phyloP scores from a whole-genome alignment of 2,888 invertebrate genomes.

The Cyrtodaria siliqua region DNA sequence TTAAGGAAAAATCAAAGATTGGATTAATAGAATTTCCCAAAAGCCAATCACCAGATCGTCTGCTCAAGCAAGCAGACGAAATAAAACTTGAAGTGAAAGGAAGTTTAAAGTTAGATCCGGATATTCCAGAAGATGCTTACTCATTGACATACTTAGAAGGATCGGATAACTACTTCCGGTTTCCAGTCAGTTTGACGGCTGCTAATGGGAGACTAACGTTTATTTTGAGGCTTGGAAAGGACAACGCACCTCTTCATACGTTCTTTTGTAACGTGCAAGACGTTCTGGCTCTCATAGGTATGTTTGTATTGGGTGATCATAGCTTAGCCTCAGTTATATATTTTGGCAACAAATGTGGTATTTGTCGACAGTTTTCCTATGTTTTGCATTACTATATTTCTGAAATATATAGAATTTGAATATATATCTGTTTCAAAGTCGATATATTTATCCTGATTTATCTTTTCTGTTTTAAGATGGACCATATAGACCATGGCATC shows the following conservation, averaged over 20 bases:
- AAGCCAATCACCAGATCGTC: constrained; percentile 62
- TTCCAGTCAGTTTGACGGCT: constrained; percentile 51
- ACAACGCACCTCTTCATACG: constrained; percentile 58
- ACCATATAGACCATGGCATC: no score
- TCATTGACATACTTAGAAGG: constrained; percentile 61
- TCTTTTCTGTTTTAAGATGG: no score
- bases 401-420: no score
- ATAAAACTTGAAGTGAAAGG: constrained; percentile 59
- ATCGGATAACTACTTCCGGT: constrained; percentile 60
- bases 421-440: no score
- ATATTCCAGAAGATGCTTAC: constrained; percentile 61
- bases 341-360: no score
- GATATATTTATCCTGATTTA: no score
- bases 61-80: constrained; percentile 60
- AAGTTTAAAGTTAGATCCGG: constrained; percentile 50
- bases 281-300: constrained; percentile 51
- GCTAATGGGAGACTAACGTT: constrained; percentile 52
- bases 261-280: constrained; percentile 52
- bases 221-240: constrained; percentile 50
- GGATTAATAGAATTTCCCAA: constrained; percentile 61
- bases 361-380: no score
- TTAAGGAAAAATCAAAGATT: constrained; percentile 56
- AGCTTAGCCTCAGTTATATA: no score
- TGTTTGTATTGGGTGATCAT: no score
- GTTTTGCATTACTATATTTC: no score